Percentiles rank a stretch among this genome's conserved stretches.
Evolutionary conservation across 2,113 vertebrate genomes (phyloP).

Genomic region (Pithys albifrons): DNA sequence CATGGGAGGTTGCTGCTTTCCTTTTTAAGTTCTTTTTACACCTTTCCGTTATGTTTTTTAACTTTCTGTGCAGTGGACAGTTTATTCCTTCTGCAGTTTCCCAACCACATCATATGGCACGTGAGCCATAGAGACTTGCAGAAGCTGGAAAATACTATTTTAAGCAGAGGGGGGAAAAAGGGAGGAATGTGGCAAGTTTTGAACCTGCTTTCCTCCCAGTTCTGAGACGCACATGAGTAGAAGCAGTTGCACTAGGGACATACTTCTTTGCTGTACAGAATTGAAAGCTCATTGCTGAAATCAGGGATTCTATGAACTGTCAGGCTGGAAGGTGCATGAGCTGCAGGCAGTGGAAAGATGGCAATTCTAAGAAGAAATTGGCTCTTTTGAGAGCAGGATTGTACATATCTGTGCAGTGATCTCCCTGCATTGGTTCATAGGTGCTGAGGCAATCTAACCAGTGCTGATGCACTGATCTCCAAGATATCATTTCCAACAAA

Average conservation of each 20-base stretch:
- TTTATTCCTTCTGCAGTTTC: conserved; percentile 75
- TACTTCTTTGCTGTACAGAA: conserved; percentile 74
- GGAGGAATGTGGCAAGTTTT: conserved; percentile 4
- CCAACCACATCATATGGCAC: conserved; percentile 32
- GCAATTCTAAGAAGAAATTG: conserved; percentile 74
- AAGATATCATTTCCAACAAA: conserved; percentile 56
- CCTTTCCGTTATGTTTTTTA: conserved; percentile 65
- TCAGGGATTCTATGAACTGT: conserved; percentile 79
- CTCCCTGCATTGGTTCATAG: conserved; percentile 67
- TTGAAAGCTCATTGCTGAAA: conserved; percentile 76
- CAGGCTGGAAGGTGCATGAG: conserved; percentile 65
- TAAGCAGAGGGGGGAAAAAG: not conserved
- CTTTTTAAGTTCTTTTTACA: conserved; percentile 77
- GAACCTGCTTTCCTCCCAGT: conserved; percentile 60
- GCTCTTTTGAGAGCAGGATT: conserved; percentile 68
- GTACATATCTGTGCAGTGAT: conserved; percentile 66
- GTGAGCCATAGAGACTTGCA: conserved; percentile 54
- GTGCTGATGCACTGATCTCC: conserved; percentile 64
- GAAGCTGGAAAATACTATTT: conserved; percentile 60
- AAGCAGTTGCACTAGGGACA: conserved; percentile 78
- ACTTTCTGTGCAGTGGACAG: conserved; percentile 74
- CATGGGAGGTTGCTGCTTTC: conserved; percentile 80
- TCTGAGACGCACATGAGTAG: conserved; percentile 74
- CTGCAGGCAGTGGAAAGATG: conserved; percentile 68
- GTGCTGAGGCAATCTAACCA: conserved; percentile 67